Evolutionary conservation across 2,113 vertebrate species (phyloP).

Genomic region (Silurus meridionalis): DNA sequence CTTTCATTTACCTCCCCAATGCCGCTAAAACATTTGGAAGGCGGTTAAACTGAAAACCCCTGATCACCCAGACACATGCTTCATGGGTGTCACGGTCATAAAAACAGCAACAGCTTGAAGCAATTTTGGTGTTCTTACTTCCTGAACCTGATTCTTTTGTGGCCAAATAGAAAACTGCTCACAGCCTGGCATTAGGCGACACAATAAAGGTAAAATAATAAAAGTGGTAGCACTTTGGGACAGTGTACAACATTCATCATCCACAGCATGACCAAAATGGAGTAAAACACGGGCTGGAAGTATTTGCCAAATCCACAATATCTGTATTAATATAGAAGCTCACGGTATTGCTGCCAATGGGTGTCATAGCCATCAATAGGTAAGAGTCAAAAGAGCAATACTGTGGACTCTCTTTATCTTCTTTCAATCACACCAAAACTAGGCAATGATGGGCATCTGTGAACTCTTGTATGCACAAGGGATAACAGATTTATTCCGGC

Average conservation of each 20-base stretch:
- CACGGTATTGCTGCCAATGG: not conserved
- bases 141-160: not conserved
- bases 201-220: not conserved
- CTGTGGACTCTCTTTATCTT: not conserved
- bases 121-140: not conserved
- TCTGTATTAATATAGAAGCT: not conserved
- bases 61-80: not conserved
- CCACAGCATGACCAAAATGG: not conserved
- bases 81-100: not conserved
- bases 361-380: not conserved
- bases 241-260: not conserved
- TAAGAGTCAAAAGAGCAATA: not conserved
- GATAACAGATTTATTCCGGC: not conserved
- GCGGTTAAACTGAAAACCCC: conserved; percentile 14
- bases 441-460: not conserved
- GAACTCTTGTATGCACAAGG: not conserved
- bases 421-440: not conserved
- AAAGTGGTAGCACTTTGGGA: not conserved
- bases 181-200: not conserved
- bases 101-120: not conserved
- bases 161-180: not conserved
- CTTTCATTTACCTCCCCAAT: not conserved
- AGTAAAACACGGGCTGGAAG: not conserved
- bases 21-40: not conserved
- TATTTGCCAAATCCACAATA: not conserved